phyloP scores from a whole-genome alignment of 2,113 vertebrate genomes.

The Alosa alosa region DNA sequence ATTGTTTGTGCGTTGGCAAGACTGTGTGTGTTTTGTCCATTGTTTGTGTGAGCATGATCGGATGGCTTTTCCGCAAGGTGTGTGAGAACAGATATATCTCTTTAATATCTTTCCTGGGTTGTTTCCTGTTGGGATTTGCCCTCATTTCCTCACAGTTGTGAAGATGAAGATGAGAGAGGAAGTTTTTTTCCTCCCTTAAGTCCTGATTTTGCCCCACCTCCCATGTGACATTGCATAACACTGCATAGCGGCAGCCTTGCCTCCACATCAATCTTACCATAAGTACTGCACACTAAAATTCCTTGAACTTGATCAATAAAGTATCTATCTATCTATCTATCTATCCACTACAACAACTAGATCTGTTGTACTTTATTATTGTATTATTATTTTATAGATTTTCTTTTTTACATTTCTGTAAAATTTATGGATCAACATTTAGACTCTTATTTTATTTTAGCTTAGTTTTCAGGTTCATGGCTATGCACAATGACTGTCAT shows the following conservation, averaged over 20 bases:
- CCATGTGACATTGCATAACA: background rate
- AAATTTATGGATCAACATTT: too few relatives aligned
- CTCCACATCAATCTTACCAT: background rate
- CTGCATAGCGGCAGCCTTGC: background rate
- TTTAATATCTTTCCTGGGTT: background rate
- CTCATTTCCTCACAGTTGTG: background rate
- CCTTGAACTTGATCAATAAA: too few relatives aligned
- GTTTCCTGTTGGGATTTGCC: slow-evolving; percentile 19
- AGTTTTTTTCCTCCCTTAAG: background rate
- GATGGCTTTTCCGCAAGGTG: background rate
- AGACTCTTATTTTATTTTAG: too few relatives aligned
- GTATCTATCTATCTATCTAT: too few relatives aligned
- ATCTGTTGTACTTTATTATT: background rate
- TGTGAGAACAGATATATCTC: background rate
- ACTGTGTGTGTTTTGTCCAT: too few relatives aligned
- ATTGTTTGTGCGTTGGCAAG: too few relatives aligned
- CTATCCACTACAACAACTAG: too few relatives aligned
- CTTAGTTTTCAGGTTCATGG: too few relatives aligned
- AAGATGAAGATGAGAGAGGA: background rate
- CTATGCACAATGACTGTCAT: too few relatives aligned
- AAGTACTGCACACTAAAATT: background rate
- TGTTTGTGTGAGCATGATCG: too few relatives aligned
- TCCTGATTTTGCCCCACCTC: background rate
- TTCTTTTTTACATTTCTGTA: too few relatives aligned
- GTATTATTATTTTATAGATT: too few relatives aligned